Evolutionary conservation across 2,113 vertebrate genomes (phyloP).

Genomic region (Coregonus clupeaformis): DNA sequence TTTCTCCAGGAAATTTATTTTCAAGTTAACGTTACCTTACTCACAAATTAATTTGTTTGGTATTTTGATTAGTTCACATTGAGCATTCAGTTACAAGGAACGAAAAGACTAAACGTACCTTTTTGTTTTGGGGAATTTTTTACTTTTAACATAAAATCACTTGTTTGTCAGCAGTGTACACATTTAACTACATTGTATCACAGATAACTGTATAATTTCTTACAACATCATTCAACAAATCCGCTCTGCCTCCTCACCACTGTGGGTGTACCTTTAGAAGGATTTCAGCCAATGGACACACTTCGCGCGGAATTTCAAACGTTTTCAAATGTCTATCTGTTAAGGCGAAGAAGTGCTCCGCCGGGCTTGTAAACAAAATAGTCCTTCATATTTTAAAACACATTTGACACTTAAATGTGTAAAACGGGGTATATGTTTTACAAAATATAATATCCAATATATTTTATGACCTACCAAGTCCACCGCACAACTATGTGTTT

Average conservation of each 20-base stretch:
- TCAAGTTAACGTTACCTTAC: too few species aligned
- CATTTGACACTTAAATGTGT: background rate
- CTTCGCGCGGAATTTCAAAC: constrained; percentile 80
- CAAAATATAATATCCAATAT: background rate
- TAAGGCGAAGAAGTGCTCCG: constrained; percentile 38
- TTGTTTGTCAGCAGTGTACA: too few species aligned
- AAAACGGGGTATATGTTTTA: background rate
- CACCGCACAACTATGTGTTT: background rate
- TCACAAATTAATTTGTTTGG: too few species aligned
- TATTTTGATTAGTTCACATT: too few species aligned
- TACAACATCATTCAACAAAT: too few species aligned
- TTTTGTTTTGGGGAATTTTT: too few species aligned
- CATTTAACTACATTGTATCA: too few species aligned
- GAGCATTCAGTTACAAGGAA: too few species aligned
- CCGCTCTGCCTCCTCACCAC: background rate
- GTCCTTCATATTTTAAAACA: constrained; percentile 22
- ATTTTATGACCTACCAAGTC: background rate
- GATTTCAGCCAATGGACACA: constrained; percentile 64
- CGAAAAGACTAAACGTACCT: too few species aligned
- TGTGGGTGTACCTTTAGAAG: background rate
- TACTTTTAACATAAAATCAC: too few species aligned
- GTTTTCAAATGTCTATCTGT: constrained; percentile 43
- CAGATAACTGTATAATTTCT: too few species aligned
- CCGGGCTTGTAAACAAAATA: constrained; percentile 67
- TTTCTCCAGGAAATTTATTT: too few species aligned